Conservation (phyloP, 2,797 vertebrate genomes). For the Coregonus suidteri region DNA sequence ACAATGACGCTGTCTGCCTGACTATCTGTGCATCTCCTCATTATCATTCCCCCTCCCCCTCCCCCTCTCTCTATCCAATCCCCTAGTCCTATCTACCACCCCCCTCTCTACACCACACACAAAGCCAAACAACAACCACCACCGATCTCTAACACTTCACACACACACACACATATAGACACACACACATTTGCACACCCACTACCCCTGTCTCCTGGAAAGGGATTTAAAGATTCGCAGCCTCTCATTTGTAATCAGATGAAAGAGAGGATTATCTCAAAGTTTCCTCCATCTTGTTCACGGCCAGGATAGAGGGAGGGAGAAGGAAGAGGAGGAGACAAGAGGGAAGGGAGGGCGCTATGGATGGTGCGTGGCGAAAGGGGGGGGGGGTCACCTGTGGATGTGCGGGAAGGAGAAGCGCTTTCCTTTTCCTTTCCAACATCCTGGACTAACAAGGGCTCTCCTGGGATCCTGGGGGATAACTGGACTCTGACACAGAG, state of each 20-base stretch:
- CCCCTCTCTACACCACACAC: slow-evolving; percentile 17
- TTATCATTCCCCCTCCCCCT: slow-evolving; percentile 43
- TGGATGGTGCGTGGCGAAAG: slow-evolving; percentile 35
- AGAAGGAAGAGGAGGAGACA: slow-evolving; percentile 32
- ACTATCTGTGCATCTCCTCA: slow-evolving; percentile 32
- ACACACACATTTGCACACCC: slow-evolving; percentile 7
- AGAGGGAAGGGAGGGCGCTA: slow-evolving; percentile 11
- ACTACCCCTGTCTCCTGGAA: slow-evolving; percentile 21
- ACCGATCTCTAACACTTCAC: slow-evolving; percentile 12
- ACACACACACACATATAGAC: slow-evolving; percentile 12
- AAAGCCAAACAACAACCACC: slow-evolving; percentile 46
- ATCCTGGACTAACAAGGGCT: slow-evolving; percentile 38
- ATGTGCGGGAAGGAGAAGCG: slow-evolving; percentile 46
- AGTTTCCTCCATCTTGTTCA: slow-evolving; percentile 68
- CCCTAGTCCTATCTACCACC: slow-evolving; percentile 19
- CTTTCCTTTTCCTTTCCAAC: slow-evolving; percentile 29
- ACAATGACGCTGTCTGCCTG: slow-evolving; percentile 40
- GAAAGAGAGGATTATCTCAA: slow-evolving; percentile 66
- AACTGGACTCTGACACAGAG: slow-evolving; percentile 17
- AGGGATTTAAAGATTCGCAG: slow-evolving; percentile 69
- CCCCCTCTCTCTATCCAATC: slow-evolving; percentile 44
- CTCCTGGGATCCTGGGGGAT: slow-evolving; percentile 27
- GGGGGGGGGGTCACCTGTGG: slow-evolving; percentile 62
- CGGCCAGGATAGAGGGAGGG: slow-evolving; percentile 38
- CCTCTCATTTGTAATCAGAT: slow-evolving; percentile 71